These are phyloP conservation scores for Lucinisca nassula DNA, from an alignment of 2,888 invertebrate genomes.

Conservation along the genomic window DNA sequence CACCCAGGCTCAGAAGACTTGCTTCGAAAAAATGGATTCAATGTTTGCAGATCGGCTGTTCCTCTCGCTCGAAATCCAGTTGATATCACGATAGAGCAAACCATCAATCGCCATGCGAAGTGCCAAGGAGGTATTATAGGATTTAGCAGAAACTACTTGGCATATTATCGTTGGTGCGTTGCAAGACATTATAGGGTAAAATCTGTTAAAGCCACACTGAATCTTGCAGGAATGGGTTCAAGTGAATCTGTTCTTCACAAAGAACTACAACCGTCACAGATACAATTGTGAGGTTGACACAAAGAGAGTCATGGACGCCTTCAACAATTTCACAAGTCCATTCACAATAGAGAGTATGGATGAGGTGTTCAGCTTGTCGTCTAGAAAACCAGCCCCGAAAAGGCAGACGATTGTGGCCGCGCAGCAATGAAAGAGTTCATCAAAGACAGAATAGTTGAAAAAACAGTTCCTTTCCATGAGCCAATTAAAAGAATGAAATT, in stretches of 20 bases:
- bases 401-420: constrained; percentile 14
- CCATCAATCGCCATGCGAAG: no score
- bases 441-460: constrained; percentile 6
- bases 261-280: constrained; percentile 17
- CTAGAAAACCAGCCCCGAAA: constrained; percentile 39
- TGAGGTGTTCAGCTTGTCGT: constrained; percentile 55
- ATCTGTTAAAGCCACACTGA: neutral
- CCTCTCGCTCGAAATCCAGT: no score
- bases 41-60: constrained; percentile 30
- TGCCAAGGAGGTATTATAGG: no score
- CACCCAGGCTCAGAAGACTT: constrained; percentile 32
- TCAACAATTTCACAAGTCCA: constrained; percentile 35
- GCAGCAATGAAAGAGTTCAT: constrained; percentile 28
- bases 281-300: constrained; percentile 13
- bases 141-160: constrained; percentile 39
- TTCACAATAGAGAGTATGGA: no score
- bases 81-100: no score
- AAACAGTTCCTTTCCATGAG: constrained; percentile 43
- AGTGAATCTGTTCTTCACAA: constrained; percentile 19
- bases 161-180: no score
- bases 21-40: constrained; percentile 32
- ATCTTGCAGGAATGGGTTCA: constrained; percentile 7
- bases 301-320: constrained; percentile 13
- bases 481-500: constrained; percentile 45
- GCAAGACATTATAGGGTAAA: no score